These are phyloP conservation scores for Nomada ferruginata DNA, from an alignment of 2,888 invertebrate genomes.

Conservation along the genomic window DNA sequence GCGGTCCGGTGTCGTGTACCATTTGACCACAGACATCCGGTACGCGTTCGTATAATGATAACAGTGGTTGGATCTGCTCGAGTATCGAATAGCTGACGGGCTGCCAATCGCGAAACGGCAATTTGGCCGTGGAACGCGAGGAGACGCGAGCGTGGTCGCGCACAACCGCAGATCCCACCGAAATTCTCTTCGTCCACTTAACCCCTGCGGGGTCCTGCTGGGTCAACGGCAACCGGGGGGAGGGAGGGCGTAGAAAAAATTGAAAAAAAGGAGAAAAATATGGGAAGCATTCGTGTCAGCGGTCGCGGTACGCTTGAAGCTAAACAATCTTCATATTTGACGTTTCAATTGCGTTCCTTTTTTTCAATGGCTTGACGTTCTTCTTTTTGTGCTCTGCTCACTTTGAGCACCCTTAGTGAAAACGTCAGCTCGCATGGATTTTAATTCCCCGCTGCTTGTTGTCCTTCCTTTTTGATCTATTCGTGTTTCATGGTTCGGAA, in stretches of 20 bases:
- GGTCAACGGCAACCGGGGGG: not conserved
- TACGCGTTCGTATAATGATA: slow-evolving; percentile 65
- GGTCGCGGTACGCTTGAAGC: not conserved
- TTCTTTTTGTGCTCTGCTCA: not conserved
- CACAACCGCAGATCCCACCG: slow-evolving; percentile 56
- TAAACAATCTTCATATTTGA: slow-evolving; percentile 32
- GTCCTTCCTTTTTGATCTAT: not conserved
- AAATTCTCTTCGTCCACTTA: slow-evolving; percentile 65
- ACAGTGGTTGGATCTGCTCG: slow-evolving; percentile 51
- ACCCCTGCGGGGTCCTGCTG: slow-evolving; percentile 41
- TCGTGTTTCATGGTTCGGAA: not conserved
- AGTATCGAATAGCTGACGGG: slow-evolving; percentile 68
- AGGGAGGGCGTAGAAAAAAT: not conserved
- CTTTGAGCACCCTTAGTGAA: not conserved
- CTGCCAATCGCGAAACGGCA: slow-evolving; percentile 71
- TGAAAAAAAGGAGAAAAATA: not conserved
- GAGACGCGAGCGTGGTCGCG: slow-evolving; percentile 61
- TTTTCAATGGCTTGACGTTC: not conserved
- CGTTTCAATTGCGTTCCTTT: slow-evolving; percentile 39
- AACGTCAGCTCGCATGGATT: not conserved
- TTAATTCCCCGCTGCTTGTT: slow-evolving; percentile 5
- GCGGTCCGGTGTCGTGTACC: slow-evolving; percentile 60
- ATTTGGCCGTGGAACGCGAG: slow-evolving; percentile 69
- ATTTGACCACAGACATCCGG: slow-evolving; percentile 54
- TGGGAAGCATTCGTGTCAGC: slow-evolving; percentile 10